phyloP scores from a whole-genome alignment of 1,140 invertebrate genomes.

The Papilio machaon region DNA sequence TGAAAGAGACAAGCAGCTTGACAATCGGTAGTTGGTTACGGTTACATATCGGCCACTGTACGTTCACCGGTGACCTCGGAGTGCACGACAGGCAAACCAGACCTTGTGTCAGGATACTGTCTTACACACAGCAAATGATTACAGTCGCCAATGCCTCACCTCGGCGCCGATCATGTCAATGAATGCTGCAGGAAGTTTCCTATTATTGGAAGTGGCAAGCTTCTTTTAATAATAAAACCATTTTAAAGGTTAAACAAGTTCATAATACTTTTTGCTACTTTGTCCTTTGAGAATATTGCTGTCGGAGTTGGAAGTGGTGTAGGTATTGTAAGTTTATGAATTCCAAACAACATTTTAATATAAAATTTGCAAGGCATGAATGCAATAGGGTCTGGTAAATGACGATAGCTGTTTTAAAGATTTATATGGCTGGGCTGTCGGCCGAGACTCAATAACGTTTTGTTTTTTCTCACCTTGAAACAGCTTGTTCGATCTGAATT shows the following conservation, averaged over 20 bases:
- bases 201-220: slow-evolving; percentile 32
- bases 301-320: not conserved
- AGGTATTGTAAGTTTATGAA: slow-evolving; percentile 35
- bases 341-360: slow-evolving; percentile 44
- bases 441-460: slow-evolving; percentile 49
- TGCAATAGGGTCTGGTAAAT: slow-evolving; percentile 45
- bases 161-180: slow-evolving; percentile 44
- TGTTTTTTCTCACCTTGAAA: slow-evolving; percentile 52
- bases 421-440: slow-evolving; percentile 46
- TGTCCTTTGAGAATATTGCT: not conserved
- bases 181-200: slow-evolving; percentile 49
- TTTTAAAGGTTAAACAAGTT: slow-evolving; percentile 1
- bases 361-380: slow-evolving; percentile 29
- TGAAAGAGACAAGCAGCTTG: slow-evolving; percentile 55
- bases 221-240: slow-evolving; percentile 21
- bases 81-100: slow-evolving; percentile 56
- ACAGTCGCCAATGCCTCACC: slow-evolving; percentile 45
- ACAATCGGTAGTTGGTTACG: slow-evolving; percentile 62
- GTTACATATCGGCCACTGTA: slow-evolving; percentile 63
- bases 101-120: slow-evolving; percentile 67
- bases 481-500: slow-evolving; percentile 67
- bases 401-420: slow-evolving; percentile 37
- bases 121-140: slow-evolving; percentile 49
- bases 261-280: not conserved
- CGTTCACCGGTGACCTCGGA: slow-evolving; percentile 74